These are phyloP conservation scores for Archips crataeganus DNA, from an alignment of 2,888 invertebrate species.

Conservation along the genomic window DNA sequence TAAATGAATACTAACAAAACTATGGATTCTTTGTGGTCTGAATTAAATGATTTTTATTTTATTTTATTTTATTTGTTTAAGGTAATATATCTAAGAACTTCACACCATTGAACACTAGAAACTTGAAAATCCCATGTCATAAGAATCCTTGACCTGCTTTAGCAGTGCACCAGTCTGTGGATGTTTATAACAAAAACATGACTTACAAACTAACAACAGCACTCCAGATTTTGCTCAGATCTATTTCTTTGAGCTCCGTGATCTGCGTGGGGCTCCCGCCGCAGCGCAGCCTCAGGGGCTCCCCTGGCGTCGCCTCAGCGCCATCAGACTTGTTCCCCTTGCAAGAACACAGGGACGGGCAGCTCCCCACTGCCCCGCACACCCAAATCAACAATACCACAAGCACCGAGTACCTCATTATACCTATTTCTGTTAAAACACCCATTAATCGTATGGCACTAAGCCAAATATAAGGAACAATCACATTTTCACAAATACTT, in stretches of 20 bases:
- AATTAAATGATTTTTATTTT: too few relatives aligned
- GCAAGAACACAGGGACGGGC: conserved; percentile 83
- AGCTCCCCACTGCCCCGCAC: conserved; percentile 62
- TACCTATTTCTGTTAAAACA: conserved; percentile 68
- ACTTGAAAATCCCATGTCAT: neutral
- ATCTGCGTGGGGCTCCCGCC: conserved; percentile 86
- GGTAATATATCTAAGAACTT: too few relatives aligned
- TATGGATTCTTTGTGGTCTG: too few relatives aligned
- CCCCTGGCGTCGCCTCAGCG: conserved; percentile 83
- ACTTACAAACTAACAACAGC: conserved; percentile 89
- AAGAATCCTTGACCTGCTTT: neutral
- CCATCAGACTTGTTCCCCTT: conserved; percentile 84
- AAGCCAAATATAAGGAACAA: conserved; percentile 79
- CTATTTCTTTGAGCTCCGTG: conserved; percentile 86
- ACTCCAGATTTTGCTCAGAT: conserved; percentile 86
- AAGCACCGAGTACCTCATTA: conserved; percentile 68
- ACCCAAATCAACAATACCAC: conserved; percentile 62
- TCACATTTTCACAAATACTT: conserved; percentile 81
- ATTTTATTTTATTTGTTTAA: too few relatives aligned
- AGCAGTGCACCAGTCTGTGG: neutral
- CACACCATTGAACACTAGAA: neutral
- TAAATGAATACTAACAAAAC: too few relatives aligned
- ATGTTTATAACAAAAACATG: neutral
- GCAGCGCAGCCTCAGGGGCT: conserved; percentile 87
- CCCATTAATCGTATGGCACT: conserved; percentile 77